Evolutionary conservation across 1,140 invertebrate genomes (phyloP).

Genomic region (Hetaerina americana): DNA sequence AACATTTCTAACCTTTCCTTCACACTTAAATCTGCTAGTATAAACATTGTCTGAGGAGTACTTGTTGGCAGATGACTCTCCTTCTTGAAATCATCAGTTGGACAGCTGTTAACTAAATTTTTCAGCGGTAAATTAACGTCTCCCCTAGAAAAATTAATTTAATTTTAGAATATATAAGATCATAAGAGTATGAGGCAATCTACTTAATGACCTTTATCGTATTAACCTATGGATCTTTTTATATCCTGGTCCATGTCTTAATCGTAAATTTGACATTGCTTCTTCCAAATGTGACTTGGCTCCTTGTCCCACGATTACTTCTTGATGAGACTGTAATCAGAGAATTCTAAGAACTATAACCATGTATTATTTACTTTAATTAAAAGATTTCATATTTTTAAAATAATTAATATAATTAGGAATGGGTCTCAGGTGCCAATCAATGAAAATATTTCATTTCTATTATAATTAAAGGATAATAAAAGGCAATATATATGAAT

Average conservation of each 20-base stretch:
- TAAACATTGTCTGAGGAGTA: constrained; percentile 25
- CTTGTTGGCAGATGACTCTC: constrained; percentile 30
- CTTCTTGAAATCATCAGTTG: constrained; percentile 20
- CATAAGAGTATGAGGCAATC: not conserved
- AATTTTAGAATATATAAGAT: not conserved
- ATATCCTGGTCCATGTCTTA: not conserved
- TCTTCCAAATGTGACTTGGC: not conserved
- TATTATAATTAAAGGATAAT: too few relatives aligned
- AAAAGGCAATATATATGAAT: too few relatives aligned
- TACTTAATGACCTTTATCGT: not conserved
- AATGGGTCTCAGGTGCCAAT: too few relatives aligned
- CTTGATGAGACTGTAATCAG: not conserved
- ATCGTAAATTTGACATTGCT: constrained; percentile 4
- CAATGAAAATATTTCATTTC: too few relatives aligned
- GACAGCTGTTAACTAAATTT: constrained; percentile 23
- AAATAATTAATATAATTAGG: too few relatives aligned
- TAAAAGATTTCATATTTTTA: too few relatives aligned
- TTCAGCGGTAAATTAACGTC: not conserved
- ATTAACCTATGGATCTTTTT: not conserved
- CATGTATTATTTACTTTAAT: too few relatives aligned
- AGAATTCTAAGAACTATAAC: too few relatives aligned
- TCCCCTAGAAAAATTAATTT: not conserved
- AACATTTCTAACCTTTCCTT: constrained; percentile 24
- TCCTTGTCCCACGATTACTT: not conserved
- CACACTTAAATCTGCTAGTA: constrained; percentile 30